Base-by-base conservation (phyloP, 2,797 vertebrate species). In the Orientallactaga sibirica region DNA sequence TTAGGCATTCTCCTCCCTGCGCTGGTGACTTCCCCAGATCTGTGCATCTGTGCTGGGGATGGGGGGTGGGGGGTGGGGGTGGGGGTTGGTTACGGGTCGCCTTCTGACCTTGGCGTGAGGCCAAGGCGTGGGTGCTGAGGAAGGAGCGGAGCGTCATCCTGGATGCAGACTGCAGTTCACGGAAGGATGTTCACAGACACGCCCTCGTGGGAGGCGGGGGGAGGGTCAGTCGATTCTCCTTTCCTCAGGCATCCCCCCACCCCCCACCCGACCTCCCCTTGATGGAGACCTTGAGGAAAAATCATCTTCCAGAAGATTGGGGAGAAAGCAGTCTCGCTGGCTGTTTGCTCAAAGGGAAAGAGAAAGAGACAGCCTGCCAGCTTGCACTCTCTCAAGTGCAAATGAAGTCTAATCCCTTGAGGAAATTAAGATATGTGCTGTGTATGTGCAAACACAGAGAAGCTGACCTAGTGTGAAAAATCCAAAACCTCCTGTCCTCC, bases 1-100 rank as follows among this genome's bases (percentile, higher is more conserved):
- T 96, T 79, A 86, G 61, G 43, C 29, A 90, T 96, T 94, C 94
- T 90, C 73, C 55, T 48, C 55, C 75, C 58, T 93, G 86, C 12
- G 74, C n/a, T 3, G 0, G 22, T 16, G 1, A 58, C 9, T 4
- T 85, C 73, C 75, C 83, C 76, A 33, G 11, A 70, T 81, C 86
- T 29, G 27, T 55, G 55, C 27, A 27, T 58, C 4, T 37, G 43
- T 5, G 43, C 43, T 9, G 43, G 43, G 43, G 43, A 3, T 48
- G 43, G 43, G 43, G 48, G 16, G 55, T 58, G 27, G 37, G n/a
- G n/a, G n/a, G n/a, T 9, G 43, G 43, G 43, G 43, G 43, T 48
- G 43, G 43, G 43, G 48, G 16, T n/a, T 66, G 3, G 43, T 29
- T n/a, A 52, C 27, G 14, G 86, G 58, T 76, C 3, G 1, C 70